A percentile compares a stretch with the other conserved stretches of the same genome.
phyloP scores from a whole-genome alignment of 2,888 invertebrate species.

The Boloria euphrosyne region DNA sequence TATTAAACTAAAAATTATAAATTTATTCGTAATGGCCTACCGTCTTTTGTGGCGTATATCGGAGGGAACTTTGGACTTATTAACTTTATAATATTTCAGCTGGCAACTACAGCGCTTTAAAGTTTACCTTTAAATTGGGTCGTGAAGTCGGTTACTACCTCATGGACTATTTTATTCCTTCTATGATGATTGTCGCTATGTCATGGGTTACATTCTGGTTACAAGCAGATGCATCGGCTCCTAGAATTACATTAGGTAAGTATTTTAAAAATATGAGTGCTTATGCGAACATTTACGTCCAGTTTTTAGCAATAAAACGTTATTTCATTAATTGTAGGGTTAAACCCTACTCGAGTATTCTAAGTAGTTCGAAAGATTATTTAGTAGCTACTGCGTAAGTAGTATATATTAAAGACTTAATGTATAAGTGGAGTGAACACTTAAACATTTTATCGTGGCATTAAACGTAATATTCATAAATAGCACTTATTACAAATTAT shows the following conservation, averaged over 20 bases:
- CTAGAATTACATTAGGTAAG: conserved; percentile 88
- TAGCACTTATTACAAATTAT: neutral
- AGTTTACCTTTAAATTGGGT: conserved; percentile 89
- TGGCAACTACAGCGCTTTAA: conserved; percentile 91
- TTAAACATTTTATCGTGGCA: conserved; percentile 1
- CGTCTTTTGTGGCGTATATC: conserved; percentile 30
- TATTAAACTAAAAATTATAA: neutral
- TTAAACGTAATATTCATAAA: neutral
- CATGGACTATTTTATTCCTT: conserved; percentile 94
- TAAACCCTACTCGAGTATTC: conserved; percentile 5
- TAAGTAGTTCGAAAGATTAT: too few species aligned
- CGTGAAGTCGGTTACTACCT: conserved; percentile 93
- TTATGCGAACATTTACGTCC: neutral
- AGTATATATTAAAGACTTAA: conserved; percentile 10
- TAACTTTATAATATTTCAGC: conserved; percentile 71
- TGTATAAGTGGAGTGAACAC: neutral
- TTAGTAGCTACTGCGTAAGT: neutral
- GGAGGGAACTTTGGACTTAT: neutral
- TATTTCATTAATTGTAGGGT: neutral
- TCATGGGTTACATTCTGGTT: conserved; percentile 96
- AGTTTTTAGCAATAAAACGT: too few species aligned
- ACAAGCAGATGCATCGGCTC: conserved; percentile 92
- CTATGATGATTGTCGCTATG: conserved; percentile 91
- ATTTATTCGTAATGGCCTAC: conserved; percentile 15
- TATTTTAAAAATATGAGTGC: too few species aligned